A percentile compares a stretch with the other conserved stretches of the same genome.
These are phyloP conservation scores for Beris morrisii DNA, from an alignment of 2,888 invertebrate genomes.

Conservation along the genomic window DNA sequence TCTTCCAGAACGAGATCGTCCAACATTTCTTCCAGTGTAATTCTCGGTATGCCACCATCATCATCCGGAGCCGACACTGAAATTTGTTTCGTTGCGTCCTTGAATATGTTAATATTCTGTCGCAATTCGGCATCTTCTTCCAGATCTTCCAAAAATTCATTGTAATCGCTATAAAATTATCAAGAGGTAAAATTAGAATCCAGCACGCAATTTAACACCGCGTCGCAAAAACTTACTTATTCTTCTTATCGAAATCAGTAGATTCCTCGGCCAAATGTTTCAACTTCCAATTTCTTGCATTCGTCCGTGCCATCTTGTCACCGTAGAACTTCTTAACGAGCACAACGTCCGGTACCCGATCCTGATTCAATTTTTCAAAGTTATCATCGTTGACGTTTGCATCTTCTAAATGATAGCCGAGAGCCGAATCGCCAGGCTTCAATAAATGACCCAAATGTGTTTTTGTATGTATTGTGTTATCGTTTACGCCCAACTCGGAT, in stretches of 20 bases:
- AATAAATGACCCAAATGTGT: constrained; percentile 94
- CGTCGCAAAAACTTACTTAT: constrained; percentile 57
- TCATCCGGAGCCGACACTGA: constrained; percentile 66
- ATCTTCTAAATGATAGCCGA: constrained; percentile 89
- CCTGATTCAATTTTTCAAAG: constrained; percentile 77
- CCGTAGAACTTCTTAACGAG: constrained; percentile 91
- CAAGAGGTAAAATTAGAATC: constrained; percentile 31
- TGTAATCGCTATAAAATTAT: constrained; percentile 73
- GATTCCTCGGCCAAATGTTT: constrained; percentile 78
- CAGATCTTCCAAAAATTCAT: constrained; percentile 94
- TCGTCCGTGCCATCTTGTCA: constrained; percentile 70
- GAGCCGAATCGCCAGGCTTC: constrained; percentile 87
- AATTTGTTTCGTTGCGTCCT: constrained; percentile 58
- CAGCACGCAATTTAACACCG: constrained; percentile 2
- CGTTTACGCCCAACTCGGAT: constrained; percentile 80
- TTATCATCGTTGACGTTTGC: constrained; percentile 89
- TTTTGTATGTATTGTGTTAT: constrained; percentile 80
- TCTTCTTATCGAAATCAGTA: constrained; percentile 64
- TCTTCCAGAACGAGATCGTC: constrained; percentile 85
- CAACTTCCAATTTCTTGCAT: constrained; percentile 86
- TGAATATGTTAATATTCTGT: constrained; percentile 92
- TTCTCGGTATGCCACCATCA: constrained; percentile 70
- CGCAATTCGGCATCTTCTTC: constrained; percentile 92
- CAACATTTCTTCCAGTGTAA: constrained; percentile 90
- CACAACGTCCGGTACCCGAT: constrained; percentile 82